These are phyloP conservation scores for Peromyscus polionotus DNA, from an alignment of 2,113 vertebrate genomes.

Conservation along the genomic window DNA sequence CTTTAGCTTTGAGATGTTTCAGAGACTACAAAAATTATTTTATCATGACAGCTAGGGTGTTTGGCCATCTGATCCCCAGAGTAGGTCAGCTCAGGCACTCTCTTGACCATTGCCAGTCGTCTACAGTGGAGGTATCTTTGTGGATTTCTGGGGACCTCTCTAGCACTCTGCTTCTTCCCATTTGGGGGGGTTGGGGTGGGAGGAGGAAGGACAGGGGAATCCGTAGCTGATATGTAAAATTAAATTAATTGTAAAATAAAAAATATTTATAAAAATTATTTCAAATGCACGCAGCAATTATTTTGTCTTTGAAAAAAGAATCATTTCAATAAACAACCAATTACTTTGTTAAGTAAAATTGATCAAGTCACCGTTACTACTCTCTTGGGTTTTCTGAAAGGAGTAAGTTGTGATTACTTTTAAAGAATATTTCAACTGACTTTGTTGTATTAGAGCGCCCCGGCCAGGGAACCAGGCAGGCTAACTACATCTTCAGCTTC, in stretches of 20 bases:
- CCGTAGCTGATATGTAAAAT: too few species aligned
- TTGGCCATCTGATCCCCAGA: too few species aligned
- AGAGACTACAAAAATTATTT: background rate
- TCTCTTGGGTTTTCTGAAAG: background rate
- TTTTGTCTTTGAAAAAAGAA: conserved; percentile 14
- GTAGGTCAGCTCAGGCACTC: too few species aligned
- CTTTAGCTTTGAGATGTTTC: conserved; percentile 18
- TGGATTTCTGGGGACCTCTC: too few species aligned
- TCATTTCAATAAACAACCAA: background rate
- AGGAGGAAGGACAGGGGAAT: too few species aligned
- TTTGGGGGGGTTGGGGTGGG: too few species aligned
- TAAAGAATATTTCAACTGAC: background rate
- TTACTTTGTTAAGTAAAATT: conserved; percentile 33
- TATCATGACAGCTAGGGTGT: too few species aligned
- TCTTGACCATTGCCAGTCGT: too few species aligned
- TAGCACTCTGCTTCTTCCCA: too few species aligned
- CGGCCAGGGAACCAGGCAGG: background rate
- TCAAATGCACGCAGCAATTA: conserved; percentile 4
- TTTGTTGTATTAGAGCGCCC: background rate
- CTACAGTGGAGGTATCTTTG: too few species aligned
- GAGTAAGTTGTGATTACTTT: background rate
- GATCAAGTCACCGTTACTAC: background rate
- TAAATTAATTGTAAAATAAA: too few species aligned
- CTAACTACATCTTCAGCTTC: background rate
- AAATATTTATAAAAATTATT: background rate